These are phyloP conservation scores for Peromyscus nudipes DNA, from an alignment of 2,797 vertebrate genomes.

Conservation along the genomic window DNA sequence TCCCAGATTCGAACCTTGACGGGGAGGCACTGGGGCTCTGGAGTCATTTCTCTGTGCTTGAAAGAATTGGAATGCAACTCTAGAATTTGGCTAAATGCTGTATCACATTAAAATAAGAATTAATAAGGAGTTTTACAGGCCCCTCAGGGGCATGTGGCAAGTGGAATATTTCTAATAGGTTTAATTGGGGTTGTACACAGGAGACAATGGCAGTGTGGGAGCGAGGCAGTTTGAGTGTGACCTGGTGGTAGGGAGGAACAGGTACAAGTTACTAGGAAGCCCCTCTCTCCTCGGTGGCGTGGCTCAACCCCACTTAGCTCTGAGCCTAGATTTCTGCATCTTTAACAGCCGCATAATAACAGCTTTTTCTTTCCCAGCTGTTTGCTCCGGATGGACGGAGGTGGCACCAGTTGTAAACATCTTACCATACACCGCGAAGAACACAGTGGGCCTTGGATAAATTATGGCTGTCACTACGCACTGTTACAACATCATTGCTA, in stretches of 20 bases:
- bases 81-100: neutral
- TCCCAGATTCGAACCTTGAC: neutral
- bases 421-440: neutral
- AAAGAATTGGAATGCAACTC: constrained; percentile 8
- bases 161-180: neutral
- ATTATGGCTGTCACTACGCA: neutral
- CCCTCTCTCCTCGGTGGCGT: fast-evolving
- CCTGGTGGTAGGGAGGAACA: neutral
- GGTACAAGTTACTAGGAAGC: neutral
- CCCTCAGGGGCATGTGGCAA: neutral
- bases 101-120: constrained; percentile 17
- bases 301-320: fast-evolving
- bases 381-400: fast-evolving
- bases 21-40: neutral
- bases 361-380: neutral
- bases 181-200: neutral
- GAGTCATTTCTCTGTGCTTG: constrained; percentile 26
- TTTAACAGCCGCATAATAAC: neutral
- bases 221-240: neutral
- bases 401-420: no score
- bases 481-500: neutral
- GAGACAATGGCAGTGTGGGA: neutral
- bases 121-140: constrained; percentile 47
- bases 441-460: neutral
- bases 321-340: neutral